These are phyloP conservation scores for Sialis lutaria DNA, from an alignment of 2,888 invertebrate species.

Conservation along the genomic window DNA sequence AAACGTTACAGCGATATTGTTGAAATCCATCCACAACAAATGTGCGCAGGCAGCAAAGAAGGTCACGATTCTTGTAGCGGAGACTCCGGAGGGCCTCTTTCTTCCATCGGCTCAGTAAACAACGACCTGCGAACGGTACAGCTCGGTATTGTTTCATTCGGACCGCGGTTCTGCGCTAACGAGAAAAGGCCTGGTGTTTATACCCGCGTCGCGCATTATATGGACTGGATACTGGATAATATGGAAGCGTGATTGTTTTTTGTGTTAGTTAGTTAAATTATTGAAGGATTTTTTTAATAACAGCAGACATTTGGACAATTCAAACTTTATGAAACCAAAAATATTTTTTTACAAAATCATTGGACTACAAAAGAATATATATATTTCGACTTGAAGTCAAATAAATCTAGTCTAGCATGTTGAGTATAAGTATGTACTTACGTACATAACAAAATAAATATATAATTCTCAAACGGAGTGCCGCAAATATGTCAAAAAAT, in stretches of 20 bases:
- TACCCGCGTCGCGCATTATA: slow-evolving; percentile 40
- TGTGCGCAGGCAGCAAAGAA: slow-evolving; percentile 45
- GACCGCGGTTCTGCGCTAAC: slow-evolving; percentile 24
- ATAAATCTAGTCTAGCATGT: too few species aligned
- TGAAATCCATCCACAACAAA: slow-evolving; percentile 21
- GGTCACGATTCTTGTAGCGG: slow-evolving; percentile 45
- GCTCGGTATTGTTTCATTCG: slow-evolving; percentile 35
- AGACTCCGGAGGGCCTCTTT: slow-evolving; percentile 51
- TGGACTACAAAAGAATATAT: too few species aligned
- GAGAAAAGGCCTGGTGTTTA: slow-evolving; percentile 53
- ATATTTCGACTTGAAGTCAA: too few species aligned
- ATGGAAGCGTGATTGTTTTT: not conserved
- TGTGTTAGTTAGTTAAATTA: not conserved
- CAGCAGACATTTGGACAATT: not conserved
- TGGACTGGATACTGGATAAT: slow-evolving; percentile 41
- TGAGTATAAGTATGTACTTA: too few species aligned
- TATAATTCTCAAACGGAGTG: too few species aligned
- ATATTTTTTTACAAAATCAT: too few species aligned
- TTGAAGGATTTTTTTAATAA: not conserved
- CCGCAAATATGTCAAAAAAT: too few species aligned
- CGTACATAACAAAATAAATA: too few species aligned
- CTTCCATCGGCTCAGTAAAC: slow-evolving; percentile 23
- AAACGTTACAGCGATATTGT: slow-evolving; percentile 14
- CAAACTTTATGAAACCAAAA: not conserved
- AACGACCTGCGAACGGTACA: slow-evolving; percentile 32